Evolutionary conservation across 2,113 vertebrate genomes (phyloP), one percentile per base, ranked within the genome.

Genomic region (Mustela lutreola): DNA sequence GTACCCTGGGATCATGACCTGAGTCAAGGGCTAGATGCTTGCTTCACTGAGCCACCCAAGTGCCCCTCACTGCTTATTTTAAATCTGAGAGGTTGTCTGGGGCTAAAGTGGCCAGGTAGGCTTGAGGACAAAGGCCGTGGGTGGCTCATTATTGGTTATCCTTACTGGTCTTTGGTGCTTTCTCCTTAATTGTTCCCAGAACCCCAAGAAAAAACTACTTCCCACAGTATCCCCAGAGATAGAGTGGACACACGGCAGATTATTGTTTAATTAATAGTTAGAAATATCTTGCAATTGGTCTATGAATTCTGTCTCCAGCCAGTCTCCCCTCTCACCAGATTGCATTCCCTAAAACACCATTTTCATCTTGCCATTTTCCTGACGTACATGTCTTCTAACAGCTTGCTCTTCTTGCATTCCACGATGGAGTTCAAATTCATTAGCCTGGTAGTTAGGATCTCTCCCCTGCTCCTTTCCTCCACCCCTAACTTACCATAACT

Each of bases 171-270:
- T 91, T 87, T 70, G 39, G 33, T n/a, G 28, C n/a, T 96, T 67
- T 91, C 33, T 79, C 42, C 53, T 56, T 21, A 60, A 12, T 36
- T 80, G 42, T 78, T 88, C 50, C 63, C 78, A 78, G 31, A 85
- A 85, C 85, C 28, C 79, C 18, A 79, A 87, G n/a, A 95, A 94
- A 50, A 75, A 73, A 63, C 33, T 50, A 45, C 58, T 94, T 65
- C n/a, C 24, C 65, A 9, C 48, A 15, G 7, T 80, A 28, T n/a
- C 65, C 9, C 75, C 84, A 91, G 75, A 62, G 19, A 63, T 73
- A 39, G 12, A 42, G 33, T 3, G 39, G 5, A 33, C 19, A 24
- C 53, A 58, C 0, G 3, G 24, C 14, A 82, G 73, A 65, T 65
- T 84, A 75, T 5, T 86, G 79, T 14, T 73, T 48, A 75, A 39